A percentile compares a stretch with the other conserved stretches of the same genome.
These are phyloP conservation scores for Tenodera sinensis DNA, from an alignment of 2,888 invertebrate species.

Conservation along the genomic window DNA sequence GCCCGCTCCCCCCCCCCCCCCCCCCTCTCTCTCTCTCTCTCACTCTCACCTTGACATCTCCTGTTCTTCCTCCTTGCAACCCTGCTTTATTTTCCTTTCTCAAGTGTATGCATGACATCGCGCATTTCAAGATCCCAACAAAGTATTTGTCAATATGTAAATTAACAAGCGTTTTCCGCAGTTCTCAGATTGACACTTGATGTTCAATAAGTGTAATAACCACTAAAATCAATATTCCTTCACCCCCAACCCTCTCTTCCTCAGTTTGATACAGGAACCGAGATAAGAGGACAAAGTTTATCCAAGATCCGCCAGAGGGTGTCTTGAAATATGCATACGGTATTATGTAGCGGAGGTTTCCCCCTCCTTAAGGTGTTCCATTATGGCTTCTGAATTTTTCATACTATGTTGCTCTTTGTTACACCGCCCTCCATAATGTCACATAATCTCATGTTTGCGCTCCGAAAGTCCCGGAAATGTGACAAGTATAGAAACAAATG, in stretches of 20 bases:
- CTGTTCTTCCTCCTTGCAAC: too few species aligned
- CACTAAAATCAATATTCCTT: background rate
- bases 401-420: constrained; percentile 4
- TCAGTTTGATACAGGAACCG: background rate
- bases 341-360: background rate
- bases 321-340: constrained; percentile 12
- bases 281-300: background rate
- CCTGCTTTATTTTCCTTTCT: too few species aligned
- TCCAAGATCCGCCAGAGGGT: background rate
- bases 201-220: background rate
- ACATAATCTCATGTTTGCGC: background rate
- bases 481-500: background rate
- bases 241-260: background rate
- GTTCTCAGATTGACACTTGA: background rate
- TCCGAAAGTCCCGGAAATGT: background rate
- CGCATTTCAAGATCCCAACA: too few species aligned
- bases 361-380: background rate
- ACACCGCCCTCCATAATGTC: background rate
- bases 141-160: background rate
- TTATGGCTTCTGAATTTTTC: constrained; percentile 7
- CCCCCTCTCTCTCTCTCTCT: too few species aligned
- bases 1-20: too few species aligned
- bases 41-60: too few species aligned
- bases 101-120: too few species aligned
- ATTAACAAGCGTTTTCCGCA: background rate